Conservation (phyloP, 2,797 vertebrate species). For the Antrozous pallidus region DNA sequence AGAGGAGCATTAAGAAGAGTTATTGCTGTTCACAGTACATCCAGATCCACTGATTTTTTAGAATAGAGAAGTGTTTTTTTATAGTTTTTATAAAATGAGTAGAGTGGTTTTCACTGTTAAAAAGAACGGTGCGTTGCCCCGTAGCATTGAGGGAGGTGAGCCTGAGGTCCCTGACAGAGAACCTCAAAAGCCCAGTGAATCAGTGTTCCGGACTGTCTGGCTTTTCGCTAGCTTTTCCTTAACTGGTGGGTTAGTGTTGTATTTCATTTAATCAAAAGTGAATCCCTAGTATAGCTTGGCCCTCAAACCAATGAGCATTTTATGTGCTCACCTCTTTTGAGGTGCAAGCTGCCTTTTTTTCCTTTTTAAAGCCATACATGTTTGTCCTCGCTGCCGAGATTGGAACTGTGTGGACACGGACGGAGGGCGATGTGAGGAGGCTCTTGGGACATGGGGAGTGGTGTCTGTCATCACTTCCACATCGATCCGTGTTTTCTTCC, state of each 20-base stretch:
- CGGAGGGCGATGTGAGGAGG: background rate
- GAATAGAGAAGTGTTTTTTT: background rate
- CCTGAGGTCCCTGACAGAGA: background rate
- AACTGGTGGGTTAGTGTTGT: background rate
- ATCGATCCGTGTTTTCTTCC: background rate
- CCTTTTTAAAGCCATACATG: background rate
- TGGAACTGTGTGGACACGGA: background rate
- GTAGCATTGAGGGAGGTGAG: background rate
- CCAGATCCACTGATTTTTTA: background rate
- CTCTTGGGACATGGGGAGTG: background rate
- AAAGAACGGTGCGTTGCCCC: background rate
- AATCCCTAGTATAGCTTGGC: background rate
- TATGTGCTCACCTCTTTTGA: background rate
- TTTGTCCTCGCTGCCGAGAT: background rate
- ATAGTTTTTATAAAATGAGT: background rate
- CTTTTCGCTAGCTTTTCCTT: background rate
- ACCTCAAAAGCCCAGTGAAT: background rate
- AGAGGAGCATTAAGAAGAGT: background rate
- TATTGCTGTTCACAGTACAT: background rate
- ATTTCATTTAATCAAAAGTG: background rate
- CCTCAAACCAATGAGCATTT: conserved; percentile 25
- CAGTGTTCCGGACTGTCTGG: background rate
- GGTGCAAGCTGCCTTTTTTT: background rate
- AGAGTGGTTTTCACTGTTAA: background rate
- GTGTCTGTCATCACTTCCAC: background rate